A percentile compares a stretch with the other conserved stretches of the same genome.
These are phyloP conservation scores for Morelia viridis DNA, from an alignment of 2,797 vertebrate genomes.

Conservation along the genomic window DNA sequence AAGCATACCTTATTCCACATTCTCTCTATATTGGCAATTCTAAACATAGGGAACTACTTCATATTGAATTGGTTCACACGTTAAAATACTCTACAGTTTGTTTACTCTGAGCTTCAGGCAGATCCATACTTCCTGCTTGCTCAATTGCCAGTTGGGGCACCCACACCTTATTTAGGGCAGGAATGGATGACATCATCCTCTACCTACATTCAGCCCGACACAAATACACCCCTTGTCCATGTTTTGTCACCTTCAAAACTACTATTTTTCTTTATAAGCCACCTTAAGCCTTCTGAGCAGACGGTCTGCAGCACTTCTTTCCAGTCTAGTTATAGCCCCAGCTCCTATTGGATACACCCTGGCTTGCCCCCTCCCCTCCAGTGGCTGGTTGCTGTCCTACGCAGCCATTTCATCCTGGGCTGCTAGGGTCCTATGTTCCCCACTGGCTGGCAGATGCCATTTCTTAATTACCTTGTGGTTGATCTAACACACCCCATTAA, in stretches of 20 bases:
- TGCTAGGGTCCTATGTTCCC: not conserved
- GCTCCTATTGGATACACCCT: not conserved
- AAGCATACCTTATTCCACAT: not conserved
- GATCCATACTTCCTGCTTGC: not conserved
- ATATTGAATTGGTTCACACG: not conserved
- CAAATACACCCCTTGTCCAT: not conserved
- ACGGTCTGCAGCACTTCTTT: not conserved
- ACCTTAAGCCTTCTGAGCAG: not conserved
- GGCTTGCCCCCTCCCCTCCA: not conserved
- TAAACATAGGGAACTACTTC: not conserved
- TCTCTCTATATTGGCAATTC: not conserved
- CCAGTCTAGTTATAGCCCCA: not conserved
- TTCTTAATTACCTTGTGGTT: not conserved
- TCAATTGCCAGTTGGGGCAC: not conserved
- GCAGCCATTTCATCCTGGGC: not conserved
- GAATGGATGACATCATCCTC: not conserved
- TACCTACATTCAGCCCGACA: not conserved
- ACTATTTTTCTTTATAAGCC: not conserved
- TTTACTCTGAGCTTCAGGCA: not conserved
- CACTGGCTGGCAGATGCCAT: not conserved
- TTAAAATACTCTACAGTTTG: not conserved
- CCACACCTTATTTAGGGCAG: not conserved
- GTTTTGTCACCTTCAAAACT: not conserved
- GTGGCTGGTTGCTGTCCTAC: not conserved
- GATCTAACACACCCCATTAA: not conserved